phyloP scores from a whole-genome alignment of 2,113 vertebrate species.

The Heterochromis multidens region DNA sequence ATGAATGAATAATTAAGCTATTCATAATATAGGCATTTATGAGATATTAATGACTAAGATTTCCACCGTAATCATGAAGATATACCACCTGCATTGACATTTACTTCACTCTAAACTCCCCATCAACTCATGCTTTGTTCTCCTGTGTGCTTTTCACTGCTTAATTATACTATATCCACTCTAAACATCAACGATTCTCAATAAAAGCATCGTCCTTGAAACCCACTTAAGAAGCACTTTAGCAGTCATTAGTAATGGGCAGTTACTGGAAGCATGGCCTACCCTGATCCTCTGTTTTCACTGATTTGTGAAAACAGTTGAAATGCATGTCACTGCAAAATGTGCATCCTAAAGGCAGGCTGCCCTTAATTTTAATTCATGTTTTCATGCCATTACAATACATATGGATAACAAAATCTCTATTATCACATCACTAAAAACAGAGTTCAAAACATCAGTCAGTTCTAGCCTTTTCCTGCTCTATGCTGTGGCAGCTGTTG shows the following conservation, averaged over 20 bases:
- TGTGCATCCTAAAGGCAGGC: not conserved
- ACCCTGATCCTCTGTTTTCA: not conserved
- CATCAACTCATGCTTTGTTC: not conserved
- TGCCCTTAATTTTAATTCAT: not conserved
- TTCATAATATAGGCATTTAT: not conserved
- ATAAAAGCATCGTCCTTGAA: conserved; percentile 6
- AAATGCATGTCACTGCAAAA: not conserved
- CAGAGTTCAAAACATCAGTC: not conserved
- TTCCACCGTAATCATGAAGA: not conserved
- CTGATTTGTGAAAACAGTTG: not conserved
- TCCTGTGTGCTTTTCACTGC: not conserved
- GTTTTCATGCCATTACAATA: not conserved
- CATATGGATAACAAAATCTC: not conserved
- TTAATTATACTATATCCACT: not conserved
- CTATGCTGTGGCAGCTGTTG: conserved; percentile 51
- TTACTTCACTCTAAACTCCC: not conserved
- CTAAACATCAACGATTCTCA: not conserved
- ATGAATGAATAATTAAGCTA: not conserved
- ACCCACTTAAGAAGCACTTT: conserved; percentile 13
- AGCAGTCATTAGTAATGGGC: not conserved
- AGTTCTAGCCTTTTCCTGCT: conserved; percentile 4
- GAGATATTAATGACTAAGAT: not conserved
- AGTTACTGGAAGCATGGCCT: not conserved
- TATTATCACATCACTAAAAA: not conserved
- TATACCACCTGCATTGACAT: not conserved